Base-by-base conservation (phyloP, 2,113 vertebrate species). In the Archocentrus centrarchus region DNA sequence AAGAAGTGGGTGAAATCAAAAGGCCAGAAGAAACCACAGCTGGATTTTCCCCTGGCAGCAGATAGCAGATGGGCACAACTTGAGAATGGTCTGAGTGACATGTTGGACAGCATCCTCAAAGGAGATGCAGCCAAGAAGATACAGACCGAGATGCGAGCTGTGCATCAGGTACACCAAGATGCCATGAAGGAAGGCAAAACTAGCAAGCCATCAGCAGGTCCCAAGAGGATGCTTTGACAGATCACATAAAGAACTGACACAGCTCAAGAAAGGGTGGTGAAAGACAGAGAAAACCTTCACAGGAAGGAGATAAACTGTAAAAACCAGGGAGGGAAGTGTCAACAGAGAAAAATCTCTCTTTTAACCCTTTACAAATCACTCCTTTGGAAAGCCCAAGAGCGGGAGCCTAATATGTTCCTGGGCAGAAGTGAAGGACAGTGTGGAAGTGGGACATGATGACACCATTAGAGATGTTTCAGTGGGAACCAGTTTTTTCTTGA, bases 51-150 rank as follows among this genome's bases (percentile, higher is more conserved):
- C 53, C 24, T 73, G 17, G 24, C 44, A 73, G 66, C 18, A 73
- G 27, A 73, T 53, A 53, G 66, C 44, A 73, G 47, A 73, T 14
- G 44, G 44, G 44, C 44, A 53, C 66, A 53, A 6, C 66, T 73
- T 27, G 68, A 73, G 53, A 73, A 30, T 55, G 27, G 32, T 55
- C 47, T 35, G 68, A 35, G 47, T 73, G 47, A 55, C 32, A 55
- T 73, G 47, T n/a, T 73, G 47, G 68, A 73, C 68, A 73, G 47
- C 27, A 55, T 73, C 68, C 47, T 73, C 18, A 73, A 73, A 73
- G 27, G 27, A 73, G 68, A 73, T 55, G 68, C 32, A 55, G 55
- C 18, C 47, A 55, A 55, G 68, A 73, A 73, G 47, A 55, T 73
- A 73, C 53, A 55, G 27, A 32, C 47, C 47, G n/a, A n/a, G 47